Evolutionary conservation across 2,113 vertebrate species (phyloP).

Genomic region (Silurus glanis): DNA sequence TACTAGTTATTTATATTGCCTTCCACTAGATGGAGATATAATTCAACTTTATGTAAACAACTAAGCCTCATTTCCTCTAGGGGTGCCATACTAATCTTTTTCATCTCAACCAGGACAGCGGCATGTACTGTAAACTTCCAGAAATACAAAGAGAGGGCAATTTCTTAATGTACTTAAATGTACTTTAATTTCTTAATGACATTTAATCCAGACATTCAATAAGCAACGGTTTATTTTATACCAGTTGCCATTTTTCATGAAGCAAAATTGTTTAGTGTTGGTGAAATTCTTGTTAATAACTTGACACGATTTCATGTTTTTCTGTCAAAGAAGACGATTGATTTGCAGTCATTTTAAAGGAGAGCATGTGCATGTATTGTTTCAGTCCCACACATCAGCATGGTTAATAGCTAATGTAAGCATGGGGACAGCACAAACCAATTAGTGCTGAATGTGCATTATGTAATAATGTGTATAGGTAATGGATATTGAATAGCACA

Average conservation of each 20-base stretch:
- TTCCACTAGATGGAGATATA: constrained; percentile 62
- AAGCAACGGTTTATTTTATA: background rate
- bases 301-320: background rate
- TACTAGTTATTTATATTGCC: constrained; percentile 31
- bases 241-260: background rate
- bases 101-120: background rate
- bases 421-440: background rate
- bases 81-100: background rate
- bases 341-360: background rate
- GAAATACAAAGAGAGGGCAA: background rate
- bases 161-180: background rate
- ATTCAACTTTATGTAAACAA: constrained; percentile 43
- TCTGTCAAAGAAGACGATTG: background rate
- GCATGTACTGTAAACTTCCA: background rate
- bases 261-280: background rate
- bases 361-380: background rate
- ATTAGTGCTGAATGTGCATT: background rate
- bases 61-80: background rate
- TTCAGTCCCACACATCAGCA: background rate
- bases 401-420: background rate
- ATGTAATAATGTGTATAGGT: background rate
- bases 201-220: background rate
- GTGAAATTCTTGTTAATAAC: background rate
- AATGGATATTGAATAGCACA: background rate
- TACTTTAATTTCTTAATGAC: background rate